Evolutionary conservation across 2,113 vertebrate species (phyloP).

Genomic region (Spermophilus dauricus): DNA sequence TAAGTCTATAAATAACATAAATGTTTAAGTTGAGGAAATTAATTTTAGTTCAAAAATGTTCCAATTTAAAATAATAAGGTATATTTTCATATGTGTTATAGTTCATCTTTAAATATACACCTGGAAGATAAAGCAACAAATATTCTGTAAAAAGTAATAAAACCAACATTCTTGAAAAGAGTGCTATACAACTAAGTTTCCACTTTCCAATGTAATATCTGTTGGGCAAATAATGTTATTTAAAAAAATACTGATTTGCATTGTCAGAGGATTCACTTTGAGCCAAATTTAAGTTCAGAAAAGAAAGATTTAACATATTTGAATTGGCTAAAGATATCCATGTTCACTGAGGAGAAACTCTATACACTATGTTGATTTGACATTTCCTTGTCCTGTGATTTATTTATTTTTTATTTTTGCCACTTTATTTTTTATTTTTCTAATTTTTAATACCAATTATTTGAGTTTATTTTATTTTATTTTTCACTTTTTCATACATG

Average conservation of each 20-base stretch:
- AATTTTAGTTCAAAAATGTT: neutral
- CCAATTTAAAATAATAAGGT: neutral
- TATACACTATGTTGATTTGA: neutral
- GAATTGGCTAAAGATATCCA: neutral
- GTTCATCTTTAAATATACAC: conserved; percentile 9
- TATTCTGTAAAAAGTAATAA: neutral
- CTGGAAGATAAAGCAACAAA: neutral
- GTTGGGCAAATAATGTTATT: neutral
- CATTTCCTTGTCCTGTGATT: neutral
- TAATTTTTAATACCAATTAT: too few species aligned
- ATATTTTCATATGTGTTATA: neutral
- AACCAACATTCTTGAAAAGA: neutral
- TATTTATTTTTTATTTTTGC: too few species aligned
- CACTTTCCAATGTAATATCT: neutral
- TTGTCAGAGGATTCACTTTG: neutral
- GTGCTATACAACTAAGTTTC: neutral
- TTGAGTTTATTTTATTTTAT: too few species aligned
- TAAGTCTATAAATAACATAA: neutral
- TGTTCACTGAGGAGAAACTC: neutral
- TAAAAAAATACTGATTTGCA: neutral
- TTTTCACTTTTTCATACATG: too few species aligned
- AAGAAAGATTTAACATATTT: neutral
- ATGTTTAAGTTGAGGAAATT: neutral
- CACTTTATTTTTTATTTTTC: too few species aligned
- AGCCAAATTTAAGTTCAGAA: neutral